A percentile compares a stretch with the other conserved stretches of the same genome.
Conservation (phyloP, 2,797 vertebrate species). For the Mormyrops attenuatus region DNA sequence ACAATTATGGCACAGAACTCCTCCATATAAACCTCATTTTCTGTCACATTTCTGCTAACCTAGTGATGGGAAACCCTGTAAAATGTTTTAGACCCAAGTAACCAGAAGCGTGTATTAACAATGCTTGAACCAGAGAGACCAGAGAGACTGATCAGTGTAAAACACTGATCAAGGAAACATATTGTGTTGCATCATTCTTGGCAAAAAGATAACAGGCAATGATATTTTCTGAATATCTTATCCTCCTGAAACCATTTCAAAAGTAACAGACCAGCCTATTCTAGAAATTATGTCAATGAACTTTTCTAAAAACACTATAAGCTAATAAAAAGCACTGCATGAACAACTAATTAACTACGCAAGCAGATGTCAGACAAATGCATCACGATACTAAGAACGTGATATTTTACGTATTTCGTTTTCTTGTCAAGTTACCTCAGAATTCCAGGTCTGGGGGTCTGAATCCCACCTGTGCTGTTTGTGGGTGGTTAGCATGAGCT, state of each 20-base stretch:
- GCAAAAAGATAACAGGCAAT: neutral
- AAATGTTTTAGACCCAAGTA: neutral
- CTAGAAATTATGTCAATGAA: neutral
- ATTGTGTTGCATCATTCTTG: neutral
- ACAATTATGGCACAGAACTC: neutral
- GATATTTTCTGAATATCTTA: neutral
- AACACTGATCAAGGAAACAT: neutral
- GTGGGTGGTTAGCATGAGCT: neutral
- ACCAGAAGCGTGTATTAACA: neutral
- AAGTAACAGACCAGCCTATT: neutral
- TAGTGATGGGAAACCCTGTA: neutral
- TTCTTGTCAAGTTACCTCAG: neutral
- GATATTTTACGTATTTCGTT: neutral
- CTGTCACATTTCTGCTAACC: neutral
- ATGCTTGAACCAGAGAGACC: no score
- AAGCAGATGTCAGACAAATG: neutral
- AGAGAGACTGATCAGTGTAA: no score
- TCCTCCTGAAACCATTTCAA: neutral
- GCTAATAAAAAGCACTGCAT: neutral
- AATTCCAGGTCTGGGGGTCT: neutral
- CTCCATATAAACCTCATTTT: neutral
- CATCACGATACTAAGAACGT: neutral
- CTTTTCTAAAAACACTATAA: neutral
- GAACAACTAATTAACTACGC: neutral
- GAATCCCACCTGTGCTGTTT: neutral